phyloP scores from a whole-genome alignment of 2,888 invertebrate species.

The Smittia sp. region DNA sequence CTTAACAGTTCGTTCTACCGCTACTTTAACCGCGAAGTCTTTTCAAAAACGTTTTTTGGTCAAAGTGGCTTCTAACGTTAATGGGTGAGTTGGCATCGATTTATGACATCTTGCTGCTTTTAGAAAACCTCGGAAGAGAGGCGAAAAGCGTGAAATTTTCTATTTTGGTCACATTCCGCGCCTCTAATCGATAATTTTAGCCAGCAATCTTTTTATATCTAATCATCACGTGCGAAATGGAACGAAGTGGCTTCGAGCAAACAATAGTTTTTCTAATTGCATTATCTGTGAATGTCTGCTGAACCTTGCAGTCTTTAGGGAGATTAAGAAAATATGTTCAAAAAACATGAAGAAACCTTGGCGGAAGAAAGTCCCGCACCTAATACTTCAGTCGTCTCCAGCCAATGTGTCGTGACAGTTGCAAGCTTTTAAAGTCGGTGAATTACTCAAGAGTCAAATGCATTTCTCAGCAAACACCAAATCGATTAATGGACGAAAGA shows the following conservation, averaged over 20 bases:
- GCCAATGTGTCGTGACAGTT: no score
- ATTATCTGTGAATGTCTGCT: background rate
- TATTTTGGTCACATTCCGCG: background rate
- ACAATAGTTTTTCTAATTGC: slow-evolving; percentile 5
- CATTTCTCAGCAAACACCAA: no score
- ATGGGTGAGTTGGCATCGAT: slow-evolving; percentile 3
- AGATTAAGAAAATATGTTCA: no score
- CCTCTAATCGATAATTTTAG: background rate
- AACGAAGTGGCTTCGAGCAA: background rate
- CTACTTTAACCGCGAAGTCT: background rate
- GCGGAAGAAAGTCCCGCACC: no score
- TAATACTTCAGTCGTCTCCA: no score
- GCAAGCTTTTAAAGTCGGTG: no score
- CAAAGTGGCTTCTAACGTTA: background rate
- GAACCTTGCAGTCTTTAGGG: no score
- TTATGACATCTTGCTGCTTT: background rate
- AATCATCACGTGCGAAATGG: background rate
- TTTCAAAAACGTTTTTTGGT: background rate
- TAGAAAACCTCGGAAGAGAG: background rate
- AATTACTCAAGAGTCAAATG: no score
- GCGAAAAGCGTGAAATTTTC: background rate
- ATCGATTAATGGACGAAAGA: background rate
- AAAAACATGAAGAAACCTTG: no score
- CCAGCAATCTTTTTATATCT: background rate
- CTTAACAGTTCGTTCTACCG: slow-evolving; percentile 1